Evolutionary conservation across 2,797 vertebrate species (phyloP).

Genomic region (Gorsachius magnificus): DNA sequence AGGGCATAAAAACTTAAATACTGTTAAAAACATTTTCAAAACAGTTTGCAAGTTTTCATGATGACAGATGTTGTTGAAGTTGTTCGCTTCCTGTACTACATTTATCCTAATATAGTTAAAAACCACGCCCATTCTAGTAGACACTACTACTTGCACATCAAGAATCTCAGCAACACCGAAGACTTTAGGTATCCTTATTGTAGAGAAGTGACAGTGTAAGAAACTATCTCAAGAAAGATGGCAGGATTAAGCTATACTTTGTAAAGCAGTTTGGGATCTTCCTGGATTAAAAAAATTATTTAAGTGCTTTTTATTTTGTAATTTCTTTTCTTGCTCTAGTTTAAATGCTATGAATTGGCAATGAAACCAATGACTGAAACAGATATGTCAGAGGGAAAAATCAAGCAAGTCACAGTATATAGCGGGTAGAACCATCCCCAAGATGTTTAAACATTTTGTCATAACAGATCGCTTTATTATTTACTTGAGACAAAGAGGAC

Average conservation of each 20-base stretch:
- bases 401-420: neutral
- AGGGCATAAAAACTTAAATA: neutral
- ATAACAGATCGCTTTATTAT: neutral
- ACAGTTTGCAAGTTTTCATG: neutral
- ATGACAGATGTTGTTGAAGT: neutral
- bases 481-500: constrained; percentile 21
- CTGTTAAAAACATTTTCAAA: neutral
- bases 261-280: neutral
- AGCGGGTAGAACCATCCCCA: neutral
- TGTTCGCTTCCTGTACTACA: neutral
- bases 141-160: neutral
- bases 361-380: neutral
- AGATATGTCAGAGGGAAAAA: neutral
- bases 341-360: neutral
- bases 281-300: neutral
- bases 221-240: neutral
- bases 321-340: neutral
- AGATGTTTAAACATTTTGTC: neutral
- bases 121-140: neutral
- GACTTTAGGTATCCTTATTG: neutral
- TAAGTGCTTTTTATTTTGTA: neutral
- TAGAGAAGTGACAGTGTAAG: neutral
- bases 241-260: neutral
- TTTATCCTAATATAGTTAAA: neutral
- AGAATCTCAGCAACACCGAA: neutral